phyloP scores from a whole-genome alignment of 2,888 invertebrate genomes.

The Ochropleura plecta region DNA sequence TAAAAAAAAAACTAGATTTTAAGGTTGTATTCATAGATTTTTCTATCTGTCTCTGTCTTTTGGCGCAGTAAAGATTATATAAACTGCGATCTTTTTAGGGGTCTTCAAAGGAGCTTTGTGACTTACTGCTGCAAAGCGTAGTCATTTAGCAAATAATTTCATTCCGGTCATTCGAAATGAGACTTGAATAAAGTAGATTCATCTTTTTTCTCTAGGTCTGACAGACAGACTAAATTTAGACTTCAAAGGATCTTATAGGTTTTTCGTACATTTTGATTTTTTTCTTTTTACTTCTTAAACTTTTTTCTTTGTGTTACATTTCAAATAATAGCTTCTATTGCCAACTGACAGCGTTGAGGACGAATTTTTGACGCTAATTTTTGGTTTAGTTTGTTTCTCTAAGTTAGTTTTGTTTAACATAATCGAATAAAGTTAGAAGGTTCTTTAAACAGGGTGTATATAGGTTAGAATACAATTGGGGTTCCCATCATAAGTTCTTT shows the following conservation, averaged over 20 bases:
- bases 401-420: too few relatives aligned
- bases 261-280: background rate
- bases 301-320: background rate
- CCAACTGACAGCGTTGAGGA: too few relatives aligned
- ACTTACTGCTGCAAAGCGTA: background rate
- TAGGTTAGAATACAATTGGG: too few relatives aligned
- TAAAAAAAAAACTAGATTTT: too few relatives aligned
- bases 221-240: slow-evolving; percentile 12
- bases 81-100: background rate
- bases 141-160: background rate
- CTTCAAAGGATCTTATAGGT: background rate
- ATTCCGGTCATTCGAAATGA: background rate
- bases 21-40: too few relatives aligned
- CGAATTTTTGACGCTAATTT: too few relatives aligned
- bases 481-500: too few relatives aligned
- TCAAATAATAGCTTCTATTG: background rate
- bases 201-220: background rate
- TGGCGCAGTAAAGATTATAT: too few relatives aligned
- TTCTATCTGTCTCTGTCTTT: too few relatives aligned
- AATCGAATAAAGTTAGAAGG: too few relatives aligned
- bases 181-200: slow-evolving; percentile 10
- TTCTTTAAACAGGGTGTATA: too few relatives aligned
- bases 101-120: background rate
- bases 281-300: background rate
- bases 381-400: too few relatives aligned